Evolutionary conservation across 2,113 vertebrate species (phyloP).

Genomic region (Bostrychus sinensis): DNA sequence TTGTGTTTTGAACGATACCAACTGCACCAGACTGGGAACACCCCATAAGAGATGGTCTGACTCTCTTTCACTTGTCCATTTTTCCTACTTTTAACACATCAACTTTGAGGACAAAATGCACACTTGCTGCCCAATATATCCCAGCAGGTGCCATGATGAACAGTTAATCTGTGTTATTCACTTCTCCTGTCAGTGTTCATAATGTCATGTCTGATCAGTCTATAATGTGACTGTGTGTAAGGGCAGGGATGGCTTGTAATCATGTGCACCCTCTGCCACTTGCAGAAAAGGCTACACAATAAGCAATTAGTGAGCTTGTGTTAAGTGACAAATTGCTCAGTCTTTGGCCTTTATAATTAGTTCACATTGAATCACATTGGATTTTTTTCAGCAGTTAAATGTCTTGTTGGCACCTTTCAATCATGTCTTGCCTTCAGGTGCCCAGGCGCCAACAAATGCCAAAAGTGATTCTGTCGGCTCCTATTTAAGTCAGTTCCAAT

Average conservation of each 20-base stretch:
- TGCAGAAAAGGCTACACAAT: conserved; percentile 16
- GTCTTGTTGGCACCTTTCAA: conserved; percentile 33
- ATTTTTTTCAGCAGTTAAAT: conserved; percentile 22
- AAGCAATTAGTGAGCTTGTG: conserved; percentile 28
- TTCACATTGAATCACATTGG: conserved; percentile 10
- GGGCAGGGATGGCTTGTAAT: background rate
- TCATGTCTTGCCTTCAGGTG: conserved; percentile 8
- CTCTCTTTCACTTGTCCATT: too few species aligned
- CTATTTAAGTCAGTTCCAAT: conserved; percentile 1
- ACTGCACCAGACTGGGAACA: too few species aligned
- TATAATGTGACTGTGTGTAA: background rate
- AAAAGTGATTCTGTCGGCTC: background rate
- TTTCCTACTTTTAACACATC: too few species aligned
- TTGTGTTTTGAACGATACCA: too few species aligned
- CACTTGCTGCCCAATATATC: too few species aligned
- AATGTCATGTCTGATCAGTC: too few species aligned
- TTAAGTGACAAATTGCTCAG: conserved; percentile 37
- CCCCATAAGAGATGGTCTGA: too few species aligned
- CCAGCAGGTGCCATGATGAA: too few species aligned
- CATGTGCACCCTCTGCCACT: background rate
- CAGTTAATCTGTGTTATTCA: too few species aligned
- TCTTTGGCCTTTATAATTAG: conserved; percentile 31
- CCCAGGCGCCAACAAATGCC: conserved; percentile 4
- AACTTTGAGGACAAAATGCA: too few species aligned
- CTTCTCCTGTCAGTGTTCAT: too few species aligned